Evolutionary conservation across 2,113 vertebrate genomes (phyloP), one percentile per base, ranked within the genome.

Genomic region (Forbesichthys papilliferus): DNA sequence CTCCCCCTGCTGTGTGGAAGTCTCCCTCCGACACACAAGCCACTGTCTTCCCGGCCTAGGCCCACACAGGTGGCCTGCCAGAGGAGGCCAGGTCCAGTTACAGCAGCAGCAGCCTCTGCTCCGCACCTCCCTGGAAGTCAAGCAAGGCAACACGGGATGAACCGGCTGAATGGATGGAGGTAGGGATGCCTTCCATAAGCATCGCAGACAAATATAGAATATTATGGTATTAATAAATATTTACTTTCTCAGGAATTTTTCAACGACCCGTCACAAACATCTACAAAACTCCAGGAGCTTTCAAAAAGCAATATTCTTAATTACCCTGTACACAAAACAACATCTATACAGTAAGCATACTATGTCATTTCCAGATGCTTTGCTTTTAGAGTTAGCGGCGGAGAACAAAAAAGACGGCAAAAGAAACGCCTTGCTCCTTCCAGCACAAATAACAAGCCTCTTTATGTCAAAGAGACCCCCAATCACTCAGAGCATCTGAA

Each of bases 51-150:
- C 71, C 85, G 74, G 75, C 77, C 68, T 78, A n/a, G 48, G 80
- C 83, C 74, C 84, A 84, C 91, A 92, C 92, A 93, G 91, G 90
- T 93, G 92, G 86, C 80, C 73, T 66, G 71, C 80, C 73, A 67
- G 71, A 85, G 69, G 77, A 80, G 75, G 66, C 72, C 62, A 86
- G 90, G 77, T 90, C 83, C 60, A 77, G 81, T 91, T 92, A 91
- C 89, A 81, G 79, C 61, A 61, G 64, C 14, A 14, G 57, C 74
- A 12, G 27, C 27, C 12, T 14, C 55, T 13, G 27, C 58, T 13
- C 33, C 11, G 11, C 56, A 6, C 9, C 11, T 54, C 52, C 52
- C 52, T 54, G 1, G 60, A 64, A 78, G 69, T 77, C 81, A 77
- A 82, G 66, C 55, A 81, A 70, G 78, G 74, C 20, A 33, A 59